A percentile compares a stretch with the other conserved stretches of the same genome.
Conservation (phyloP, 1,140 invertebrate genomes). For the Epicauta chinensis region DNA sequence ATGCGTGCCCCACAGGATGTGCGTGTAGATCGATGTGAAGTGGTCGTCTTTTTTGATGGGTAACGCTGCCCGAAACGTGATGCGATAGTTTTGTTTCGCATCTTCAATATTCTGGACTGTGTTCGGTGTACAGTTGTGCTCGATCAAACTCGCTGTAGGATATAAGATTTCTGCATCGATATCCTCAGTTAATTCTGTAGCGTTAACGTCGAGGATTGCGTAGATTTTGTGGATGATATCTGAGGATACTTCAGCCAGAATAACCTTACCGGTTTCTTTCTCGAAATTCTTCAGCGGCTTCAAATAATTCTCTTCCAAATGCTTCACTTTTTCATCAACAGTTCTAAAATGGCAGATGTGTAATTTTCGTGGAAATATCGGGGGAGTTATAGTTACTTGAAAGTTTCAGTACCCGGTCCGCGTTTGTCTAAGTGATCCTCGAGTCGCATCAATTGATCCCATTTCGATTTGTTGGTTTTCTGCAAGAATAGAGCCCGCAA, state of each 20-base stretch:
- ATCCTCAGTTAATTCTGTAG: conserved; percentile 52
- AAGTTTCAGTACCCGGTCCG: conserved; percentile 54
- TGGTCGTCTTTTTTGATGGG: conserved; percentile 59
- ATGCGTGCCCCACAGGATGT: conserved; percentile 58
- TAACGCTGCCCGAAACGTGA: conserved; percentile 48
- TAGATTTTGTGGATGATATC: conserved; percentile 57
- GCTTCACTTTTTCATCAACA: conserved; percentile 53
- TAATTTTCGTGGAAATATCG: background rate
- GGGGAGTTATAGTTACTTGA: conserved; percentile 51
- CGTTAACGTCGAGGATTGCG: conserved; percentile 61
- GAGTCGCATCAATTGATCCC: conserved; percentile 55
- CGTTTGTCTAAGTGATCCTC: conserved; percentile 64
- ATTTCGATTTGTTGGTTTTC: conserved; percentile 54
- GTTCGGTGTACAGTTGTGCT: conserved; percentile 60
- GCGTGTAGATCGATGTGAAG: conserved; percentile 60
- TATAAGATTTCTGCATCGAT: conserved; percentile 50
- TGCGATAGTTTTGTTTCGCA: conserved; percentile 33
- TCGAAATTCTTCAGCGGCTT: conserved; percentile 38
- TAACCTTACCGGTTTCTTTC: conserved; percentile 14
- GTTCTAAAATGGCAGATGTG: conserved; percentile 43
- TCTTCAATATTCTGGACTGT: conserved; percentile 51
- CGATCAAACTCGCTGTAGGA: conserved; percentile 53
- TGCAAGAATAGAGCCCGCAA: conserved; percentile 61
- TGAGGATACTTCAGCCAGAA: conserved; percentile 43
- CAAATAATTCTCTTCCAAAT: conserved; percentile 53